Evolutionary conservation across 2,113 vertebrate genomes (phyloP).

Genomic region (Lanius collurio): DNA sequence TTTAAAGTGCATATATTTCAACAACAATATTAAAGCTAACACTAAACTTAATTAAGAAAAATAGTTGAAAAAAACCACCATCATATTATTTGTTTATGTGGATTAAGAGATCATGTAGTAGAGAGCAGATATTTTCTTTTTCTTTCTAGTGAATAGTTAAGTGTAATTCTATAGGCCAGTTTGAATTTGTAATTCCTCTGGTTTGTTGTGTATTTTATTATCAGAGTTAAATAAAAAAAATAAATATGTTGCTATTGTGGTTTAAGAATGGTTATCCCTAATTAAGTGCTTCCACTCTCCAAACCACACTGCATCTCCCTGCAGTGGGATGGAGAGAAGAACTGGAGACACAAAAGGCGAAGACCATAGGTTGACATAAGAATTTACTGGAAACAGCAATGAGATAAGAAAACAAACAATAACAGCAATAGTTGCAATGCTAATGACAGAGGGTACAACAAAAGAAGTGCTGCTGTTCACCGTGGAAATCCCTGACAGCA

Average conservation of each 20-base stretch:
- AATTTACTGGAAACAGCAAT: neutral
- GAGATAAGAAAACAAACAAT: neutral
- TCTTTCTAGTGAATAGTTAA: neutral
- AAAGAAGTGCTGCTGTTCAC: neutral
- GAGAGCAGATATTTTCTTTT: neutral
- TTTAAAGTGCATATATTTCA: neutral
- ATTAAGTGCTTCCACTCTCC: neutral
- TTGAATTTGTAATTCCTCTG: neutral
- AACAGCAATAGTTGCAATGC: neutral
- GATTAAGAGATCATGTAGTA: neutral
- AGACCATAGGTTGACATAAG: neutral
- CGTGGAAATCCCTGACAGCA: accelerated
- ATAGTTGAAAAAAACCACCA: neutral
- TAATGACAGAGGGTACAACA: neutral
- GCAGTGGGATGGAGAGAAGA: neutral
- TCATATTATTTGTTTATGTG: neutral
- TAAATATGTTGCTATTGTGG: neutral
- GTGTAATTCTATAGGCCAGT: neutral
- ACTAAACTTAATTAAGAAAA: neutral
- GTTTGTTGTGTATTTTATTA: neutral
- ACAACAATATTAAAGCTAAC: neutral
- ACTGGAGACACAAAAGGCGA: neutral
- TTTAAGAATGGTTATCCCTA: neutral
- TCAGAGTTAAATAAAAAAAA: neutral
- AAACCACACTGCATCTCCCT: neutral